A percentile compares a stretch with the other conserved stretches of the same genome.
phyloP scores from a whole-genome alignment of 2,113 vertebrate genomes.

The Pionites leucogaster region DNA sequence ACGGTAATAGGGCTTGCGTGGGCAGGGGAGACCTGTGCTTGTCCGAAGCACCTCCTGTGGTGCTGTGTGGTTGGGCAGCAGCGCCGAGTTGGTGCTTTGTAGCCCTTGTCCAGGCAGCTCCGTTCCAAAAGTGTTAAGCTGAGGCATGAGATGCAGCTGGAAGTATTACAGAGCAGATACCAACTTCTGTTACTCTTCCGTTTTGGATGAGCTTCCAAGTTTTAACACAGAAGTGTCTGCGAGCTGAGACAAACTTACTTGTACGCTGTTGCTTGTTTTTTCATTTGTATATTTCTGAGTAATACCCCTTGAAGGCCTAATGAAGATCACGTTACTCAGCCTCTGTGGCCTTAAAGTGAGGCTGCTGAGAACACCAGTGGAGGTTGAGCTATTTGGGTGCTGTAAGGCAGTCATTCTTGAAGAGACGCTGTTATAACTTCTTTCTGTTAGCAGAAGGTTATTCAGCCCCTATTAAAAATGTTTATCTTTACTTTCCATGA shows the following conservation, averaged over 20 bases:
- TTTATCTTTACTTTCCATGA: background rate
- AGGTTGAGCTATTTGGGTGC: background rate
- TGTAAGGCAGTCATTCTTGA: background rate
- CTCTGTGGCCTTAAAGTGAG: rapidly evolving
- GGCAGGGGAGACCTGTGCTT: rapidly evolving
- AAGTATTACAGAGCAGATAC: background rate
- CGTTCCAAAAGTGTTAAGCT: rapidly evolving
- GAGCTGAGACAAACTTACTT: background rate
- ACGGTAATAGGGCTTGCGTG: rapidly evolving
- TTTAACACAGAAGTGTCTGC: background rate
- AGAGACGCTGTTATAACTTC: background rate
- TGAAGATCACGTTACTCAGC: rapidly evolving
- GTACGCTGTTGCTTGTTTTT: rapidly evolving
- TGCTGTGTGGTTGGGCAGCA: rapidly evolving
- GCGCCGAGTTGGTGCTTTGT: rapidly evolving
- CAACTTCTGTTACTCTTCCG: rapidly evolving
- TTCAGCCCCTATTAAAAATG: background rate
- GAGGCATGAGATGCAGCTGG: rapidly evolving
- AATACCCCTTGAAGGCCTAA: rapidly evolving
- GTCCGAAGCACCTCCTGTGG: background rate
- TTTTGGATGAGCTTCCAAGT: background rate
- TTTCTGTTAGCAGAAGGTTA: background rate
- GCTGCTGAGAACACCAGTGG: rapidly evolving
- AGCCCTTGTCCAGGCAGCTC: background rate
- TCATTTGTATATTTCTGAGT: background rate